Evolutionary conservation across 1,140 invertebrate genomes (phyloP).

Genomic region (Cotesia glomerata): DNA sequence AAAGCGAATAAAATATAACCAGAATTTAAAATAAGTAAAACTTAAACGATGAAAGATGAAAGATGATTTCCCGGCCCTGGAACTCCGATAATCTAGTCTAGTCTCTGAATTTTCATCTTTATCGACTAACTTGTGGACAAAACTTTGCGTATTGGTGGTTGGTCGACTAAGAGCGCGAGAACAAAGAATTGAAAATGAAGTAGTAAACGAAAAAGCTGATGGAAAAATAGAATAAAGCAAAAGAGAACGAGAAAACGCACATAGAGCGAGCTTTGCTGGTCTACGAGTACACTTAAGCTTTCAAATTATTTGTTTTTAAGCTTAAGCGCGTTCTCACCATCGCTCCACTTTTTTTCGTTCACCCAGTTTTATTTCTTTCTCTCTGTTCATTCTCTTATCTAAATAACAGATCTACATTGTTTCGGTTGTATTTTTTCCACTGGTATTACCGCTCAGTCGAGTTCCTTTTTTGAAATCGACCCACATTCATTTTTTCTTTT

Average conservation of each 20-base stretch:
- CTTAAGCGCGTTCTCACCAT: constrained; percentile 23
- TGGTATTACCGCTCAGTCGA: not conserved
- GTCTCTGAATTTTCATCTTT: constrained; percentile 3
- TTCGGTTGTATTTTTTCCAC: constrained; percentile 46
- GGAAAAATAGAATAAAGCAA: not conserved
- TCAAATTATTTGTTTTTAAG: constrained; percentile 1
- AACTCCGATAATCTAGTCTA: constrained; percentile 6
- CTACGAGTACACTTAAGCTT: constrained; percentile 1
- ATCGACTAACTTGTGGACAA: not conserved
- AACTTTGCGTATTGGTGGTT: not conserved
- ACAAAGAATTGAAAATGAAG: no score
- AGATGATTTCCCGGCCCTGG: no score
- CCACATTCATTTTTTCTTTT: constrained; percentile 32
- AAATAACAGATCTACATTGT: constrained; percentile 61
- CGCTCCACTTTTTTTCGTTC: constrained; percentile 18
- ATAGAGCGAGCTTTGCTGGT: constrained; percentile 16
- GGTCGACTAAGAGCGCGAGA: not conserved
- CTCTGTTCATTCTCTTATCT: constrained; percentile 50
- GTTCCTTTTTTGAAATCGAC: not conserved
- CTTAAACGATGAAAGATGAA: not conserved
- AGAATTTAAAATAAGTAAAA: constrained; percentile 1
- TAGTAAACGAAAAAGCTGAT: no score
- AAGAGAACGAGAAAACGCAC: not conserved
- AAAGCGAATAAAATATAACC: not conserved
- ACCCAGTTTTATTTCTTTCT: not conserved